Evolutionary conservation across 2,888 invertebrate genomes (phyloP).

Genomic region (Andrena praecox): DNA sequence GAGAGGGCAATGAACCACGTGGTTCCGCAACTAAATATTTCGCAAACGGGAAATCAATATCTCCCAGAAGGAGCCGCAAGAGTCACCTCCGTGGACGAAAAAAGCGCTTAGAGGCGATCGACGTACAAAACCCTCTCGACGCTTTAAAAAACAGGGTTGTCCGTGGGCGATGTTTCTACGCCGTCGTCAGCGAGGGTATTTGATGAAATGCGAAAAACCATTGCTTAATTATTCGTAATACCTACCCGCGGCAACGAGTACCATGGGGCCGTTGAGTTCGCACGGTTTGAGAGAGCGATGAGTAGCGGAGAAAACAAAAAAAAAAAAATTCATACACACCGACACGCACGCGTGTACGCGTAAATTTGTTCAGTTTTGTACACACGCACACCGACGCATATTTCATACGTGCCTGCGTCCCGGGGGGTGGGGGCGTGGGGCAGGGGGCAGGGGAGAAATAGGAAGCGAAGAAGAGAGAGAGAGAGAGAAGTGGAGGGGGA

Average conservation of each 20-base stretch:
- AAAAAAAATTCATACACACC: slow-evolving; percentile 47
- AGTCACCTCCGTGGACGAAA: slow-evolving; percentile 2
- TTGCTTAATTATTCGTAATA: slow-evolving; percentile 74
- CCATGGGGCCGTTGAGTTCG: slow-evolving; percentile 65
- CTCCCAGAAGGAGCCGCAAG: not conserved
- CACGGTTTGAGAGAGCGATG: slow-evolving; percentile 65
- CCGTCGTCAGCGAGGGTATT: slow-evolving; percentile 58
- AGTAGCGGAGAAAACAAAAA: slow-evolving; percentile 39
- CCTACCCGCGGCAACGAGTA: slow-evolving; percentile 70
- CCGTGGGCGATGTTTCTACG: slow-evolving; percentile 46
- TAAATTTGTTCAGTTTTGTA: slow-evolving; percentile 22
- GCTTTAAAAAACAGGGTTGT: slow-evolving; percentile 51
- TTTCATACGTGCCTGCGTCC: slow-evolving; percentile 8
- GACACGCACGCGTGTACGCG: slow-evolving; percentile 47
- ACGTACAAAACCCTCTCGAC: slow-evolving; percentile 44
- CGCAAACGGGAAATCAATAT: slow-evolving; percentile 7
- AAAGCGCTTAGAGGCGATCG: not conserved
- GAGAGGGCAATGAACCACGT: slow-evolving; percentile 6
- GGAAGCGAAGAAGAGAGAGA: slow-evolving; percentile 13
- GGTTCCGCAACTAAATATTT: not conserved
- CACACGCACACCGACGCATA: not conserved
- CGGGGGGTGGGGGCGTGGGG: not conserved
- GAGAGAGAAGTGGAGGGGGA: slow-evolving; percentile 9
- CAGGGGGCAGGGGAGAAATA: not conserved
- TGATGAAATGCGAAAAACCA: slow-evolving; percentile 69